Conservation (phyloP, 2,888 invertebrate genomes). For the Hoplodrina ambigua region DNA sequence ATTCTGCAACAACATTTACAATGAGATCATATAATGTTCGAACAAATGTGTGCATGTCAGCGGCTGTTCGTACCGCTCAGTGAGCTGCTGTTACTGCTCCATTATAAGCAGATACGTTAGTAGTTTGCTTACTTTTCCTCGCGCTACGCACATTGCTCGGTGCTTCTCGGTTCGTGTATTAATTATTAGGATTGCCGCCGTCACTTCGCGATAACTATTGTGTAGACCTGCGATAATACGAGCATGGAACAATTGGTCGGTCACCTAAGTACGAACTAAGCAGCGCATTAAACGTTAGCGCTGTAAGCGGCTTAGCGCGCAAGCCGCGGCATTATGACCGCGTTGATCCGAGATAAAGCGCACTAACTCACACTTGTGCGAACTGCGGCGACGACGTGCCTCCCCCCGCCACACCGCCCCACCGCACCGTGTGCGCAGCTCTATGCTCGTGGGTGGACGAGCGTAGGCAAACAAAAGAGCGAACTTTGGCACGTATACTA, state of each 20-base stretch:
- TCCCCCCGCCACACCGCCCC: neutral
- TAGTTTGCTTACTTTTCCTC: conserved; percentile 57
- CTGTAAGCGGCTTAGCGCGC: conserved; percentile 66
- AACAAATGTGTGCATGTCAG: conserved; percentile 15
- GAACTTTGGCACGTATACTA: no score
- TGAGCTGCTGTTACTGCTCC: conserved; percentile 36
- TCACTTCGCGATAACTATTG: conserved; percentile 22
- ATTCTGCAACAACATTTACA: neutral
- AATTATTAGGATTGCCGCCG: conserved; percentile 40
- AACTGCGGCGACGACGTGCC: conserved; percentile 6
- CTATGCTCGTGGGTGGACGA: no score
- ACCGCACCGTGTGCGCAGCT: neutral
- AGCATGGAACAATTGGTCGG: conserved; percentile 29
- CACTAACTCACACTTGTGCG: conserved; percentile 52
- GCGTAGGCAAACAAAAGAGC: no score
- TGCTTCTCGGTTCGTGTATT: conserved; percentile 28
- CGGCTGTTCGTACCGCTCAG: conserved; percentile 17
- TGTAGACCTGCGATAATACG: conserved; percentile 19
- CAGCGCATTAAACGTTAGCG: conserved; percentile 66
- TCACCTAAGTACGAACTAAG: conserved; percentile 62
- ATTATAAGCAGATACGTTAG: conserved; percentile 52
- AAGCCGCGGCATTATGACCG: conserved; percentile 30
- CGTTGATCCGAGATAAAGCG: conserved; percentile 55
- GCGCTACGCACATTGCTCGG: conserved; percentile 34
- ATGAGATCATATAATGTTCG: conserved; percentile 11